Evolutionary conservation across 2,888 invertebrate species (phyloP).

Genomic region (Spodoptera exigua): DNA sequence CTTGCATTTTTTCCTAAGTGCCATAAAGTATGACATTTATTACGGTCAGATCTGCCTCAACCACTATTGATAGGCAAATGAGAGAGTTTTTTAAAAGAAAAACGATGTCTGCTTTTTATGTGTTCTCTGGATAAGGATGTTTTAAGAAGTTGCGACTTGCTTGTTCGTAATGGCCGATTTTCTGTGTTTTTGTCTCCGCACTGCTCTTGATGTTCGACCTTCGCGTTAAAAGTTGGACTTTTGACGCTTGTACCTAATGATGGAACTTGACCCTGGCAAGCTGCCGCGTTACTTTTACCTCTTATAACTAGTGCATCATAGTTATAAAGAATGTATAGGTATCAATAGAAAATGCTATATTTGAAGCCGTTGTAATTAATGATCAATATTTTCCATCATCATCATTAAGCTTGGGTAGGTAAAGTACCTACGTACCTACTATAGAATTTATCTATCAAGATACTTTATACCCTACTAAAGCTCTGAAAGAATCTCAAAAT

Average conservation of each 20-base stretch:
- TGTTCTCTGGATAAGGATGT: conserved; percentile 86
- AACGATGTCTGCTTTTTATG: conserved; percentile 90
- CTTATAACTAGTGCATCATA: conserved; percentile 19
- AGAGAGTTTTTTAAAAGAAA: conserved; percentile 89
- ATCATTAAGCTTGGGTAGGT: conserved; percentile 17
- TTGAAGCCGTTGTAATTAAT: conserved; percentile 13
- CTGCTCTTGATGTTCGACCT: conserved; percentile 57
- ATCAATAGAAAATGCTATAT: not conserved
- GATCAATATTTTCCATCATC: conserved; percentile 6
- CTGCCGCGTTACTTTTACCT: conserved; percentile 9
- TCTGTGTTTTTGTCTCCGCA: conserved; percentile 64
- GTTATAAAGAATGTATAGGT: conserved; percentile 11
- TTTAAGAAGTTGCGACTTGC: conserved; percentile 79
- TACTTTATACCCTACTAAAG: conserved; percentile 52
- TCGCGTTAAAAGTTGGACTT: conserved; percentile 41
- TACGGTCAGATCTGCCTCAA: conserved; percentile 89
- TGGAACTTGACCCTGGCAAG: conserved; percentile 38
- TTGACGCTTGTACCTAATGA: conserved; percentile 28
- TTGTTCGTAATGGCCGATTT: conserved; percentile 73
- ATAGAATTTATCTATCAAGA: conserved; percentile 17
- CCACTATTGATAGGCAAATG: conserved; percentile 90
- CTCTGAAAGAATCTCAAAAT: conserved; percentile 73
- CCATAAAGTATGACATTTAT: conserved; percentile 89
- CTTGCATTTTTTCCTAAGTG: conserved; percentile 89
- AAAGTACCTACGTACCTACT: not conserved